Conservation (phyloP, 2,888 invertebrate species). For the Drosophila falleni region DNA sequence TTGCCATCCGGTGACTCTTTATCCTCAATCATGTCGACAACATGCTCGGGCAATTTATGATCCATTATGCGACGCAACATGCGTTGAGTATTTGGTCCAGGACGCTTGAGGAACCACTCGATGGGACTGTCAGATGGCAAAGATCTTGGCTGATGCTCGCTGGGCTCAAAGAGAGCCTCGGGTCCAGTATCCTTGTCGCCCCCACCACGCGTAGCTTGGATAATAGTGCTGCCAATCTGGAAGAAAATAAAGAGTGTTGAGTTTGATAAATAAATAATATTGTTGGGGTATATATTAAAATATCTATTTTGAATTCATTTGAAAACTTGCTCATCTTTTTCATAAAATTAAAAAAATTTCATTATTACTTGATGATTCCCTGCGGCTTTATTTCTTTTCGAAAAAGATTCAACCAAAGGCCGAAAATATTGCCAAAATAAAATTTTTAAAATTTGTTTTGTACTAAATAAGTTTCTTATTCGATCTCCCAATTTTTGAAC, state of each 20-base stretch:
- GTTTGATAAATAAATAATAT: background rate
- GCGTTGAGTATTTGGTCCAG: constrained; percentile 87
- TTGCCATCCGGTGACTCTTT: constrained; percentile 86
- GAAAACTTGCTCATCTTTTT: too few species aligned
- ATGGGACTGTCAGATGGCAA: constrained; percentile 85
- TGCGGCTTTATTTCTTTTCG: too few species aligned
- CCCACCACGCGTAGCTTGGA: constrained; percentile 60
- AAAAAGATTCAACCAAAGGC: too few species aligned
- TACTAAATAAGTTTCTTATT: too few species aligned
- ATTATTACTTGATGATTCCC: too few species aligned
- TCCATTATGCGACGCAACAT: constrained; percentile 87
- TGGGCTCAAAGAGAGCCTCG: constrained; percentile 68
- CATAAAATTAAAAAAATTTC: too few species aligned
- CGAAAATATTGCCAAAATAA: too few species aligned
- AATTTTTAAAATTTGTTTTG: too few species aligned
- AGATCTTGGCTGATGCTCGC: constrained; percentile 73
- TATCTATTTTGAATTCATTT: too few species aligned
- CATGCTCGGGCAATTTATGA: constrained; percentile 87
- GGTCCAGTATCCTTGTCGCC: constrained; percentile 54
- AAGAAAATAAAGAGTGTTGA: too few species aligned
- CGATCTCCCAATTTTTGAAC: too few species aligned
- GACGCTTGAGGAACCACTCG: constrained; percentile 89
- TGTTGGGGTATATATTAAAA: too few species aligned
- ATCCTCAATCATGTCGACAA: constrained; percentile 88
- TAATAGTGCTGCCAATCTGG: constrained; percentile 79